These are phyloP conservation scores for Macrobrachium nipponense DNA, from an alignment of 1,140 invertebrate genomes.

Conservation along the genomic window DNA sequence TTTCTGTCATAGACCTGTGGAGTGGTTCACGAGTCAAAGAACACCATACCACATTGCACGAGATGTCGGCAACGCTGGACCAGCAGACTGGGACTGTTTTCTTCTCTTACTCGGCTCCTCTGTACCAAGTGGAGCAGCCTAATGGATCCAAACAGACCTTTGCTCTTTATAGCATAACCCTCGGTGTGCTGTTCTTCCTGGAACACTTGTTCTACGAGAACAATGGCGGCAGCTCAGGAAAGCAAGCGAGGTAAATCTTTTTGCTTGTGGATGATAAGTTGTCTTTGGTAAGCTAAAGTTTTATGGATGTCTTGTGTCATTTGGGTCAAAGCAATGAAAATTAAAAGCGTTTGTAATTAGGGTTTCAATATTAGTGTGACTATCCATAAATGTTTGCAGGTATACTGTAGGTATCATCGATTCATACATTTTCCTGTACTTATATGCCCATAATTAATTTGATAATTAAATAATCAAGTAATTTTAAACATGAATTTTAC, in stretches of 20 bases:
- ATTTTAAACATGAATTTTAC: too few species aligned
- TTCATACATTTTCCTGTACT: background rate
- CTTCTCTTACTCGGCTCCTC: constrained; percentile 1
- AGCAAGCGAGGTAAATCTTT: background rate
- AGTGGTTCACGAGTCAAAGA: background rate
- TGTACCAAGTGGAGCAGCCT: constrained; percentile 11
- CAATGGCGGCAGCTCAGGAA: background rate
- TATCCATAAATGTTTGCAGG: too few species aligned
- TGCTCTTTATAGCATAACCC: constrained; percentile 5
- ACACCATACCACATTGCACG: background rate
- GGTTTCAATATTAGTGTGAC: too few species aligned
- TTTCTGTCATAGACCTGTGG: background rate
- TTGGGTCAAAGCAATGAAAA: too few species aligned
- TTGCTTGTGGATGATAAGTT: background rate
- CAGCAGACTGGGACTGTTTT: constrained; percentile 12
- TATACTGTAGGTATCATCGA: background rate
- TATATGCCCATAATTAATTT: too few species aligned
- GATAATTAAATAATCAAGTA: too few species aligned
- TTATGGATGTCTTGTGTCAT: too few species aligned
- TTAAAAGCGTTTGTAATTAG: too few species aligned
- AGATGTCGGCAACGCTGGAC: background rate
- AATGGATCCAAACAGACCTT: constrained; percentile 19
- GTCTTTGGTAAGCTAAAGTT: background rate
- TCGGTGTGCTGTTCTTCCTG: constrained; percentile 35
- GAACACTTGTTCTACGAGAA: constrained; percentile 19